Conservation (phyloP, 2,888 invertebrate species). For the Drosophila pseudotalamancana region DNA sequence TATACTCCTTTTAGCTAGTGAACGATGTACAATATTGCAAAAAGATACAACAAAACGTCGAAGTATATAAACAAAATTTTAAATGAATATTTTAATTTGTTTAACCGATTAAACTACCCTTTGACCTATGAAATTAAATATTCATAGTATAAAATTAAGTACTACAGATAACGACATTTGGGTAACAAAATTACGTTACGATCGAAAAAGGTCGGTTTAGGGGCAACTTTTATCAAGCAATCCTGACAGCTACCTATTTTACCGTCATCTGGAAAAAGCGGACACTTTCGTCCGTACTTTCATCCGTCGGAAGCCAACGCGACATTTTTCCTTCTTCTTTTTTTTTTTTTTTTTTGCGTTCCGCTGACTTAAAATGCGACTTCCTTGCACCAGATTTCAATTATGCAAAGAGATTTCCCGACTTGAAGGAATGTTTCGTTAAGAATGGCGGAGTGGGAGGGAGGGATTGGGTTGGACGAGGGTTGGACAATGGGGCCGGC, state of each 20-base stretch:
- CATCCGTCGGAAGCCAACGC: slow-evolving; percentile 53
- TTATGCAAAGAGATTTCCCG: slow-evolving; percentile 66
- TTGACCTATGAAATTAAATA: too few relatives aligned
- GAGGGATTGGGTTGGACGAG: slow-evolving; percentile 16
- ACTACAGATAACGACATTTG: too few relatives aligned
- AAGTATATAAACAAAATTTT: too few relatives aligned
- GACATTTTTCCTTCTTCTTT: slow-evolving; percentile 37
- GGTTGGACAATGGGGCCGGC: slow-evolving; percentile 4
- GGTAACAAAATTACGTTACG: background rate
- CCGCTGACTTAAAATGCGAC: slow-evolving; percentile 48
- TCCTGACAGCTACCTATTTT: background rate
- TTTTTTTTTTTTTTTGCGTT: background rate
- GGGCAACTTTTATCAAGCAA: slow-evolving; percentile 11
- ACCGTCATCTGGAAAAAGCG: background rate
- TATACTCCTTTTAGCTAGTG: too few relatives aligned
- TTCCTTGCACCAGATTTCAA: slow-evolving; percentile 61
- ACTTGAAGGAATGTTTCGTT: slow-evolving; percentile 41
- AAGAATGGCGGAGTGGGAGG: slow-evolving; percentile 6
- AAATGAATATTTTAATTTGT: too few relatives aligned
- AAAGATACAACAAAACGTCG: too few relatives aligned
- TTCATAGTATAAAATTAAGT: too few relatives aligned
- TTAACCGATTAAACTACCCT: too few relatives aligned
- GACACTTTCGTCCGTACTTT: background rate
- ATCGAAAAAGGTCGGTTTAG: background rate
- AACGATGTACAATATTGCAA: too few relatives aligned